Evolutionary conservation across 2,113 vertebrate genomes (phyloP).

Genomic region (Cathartes aura): DNA sequence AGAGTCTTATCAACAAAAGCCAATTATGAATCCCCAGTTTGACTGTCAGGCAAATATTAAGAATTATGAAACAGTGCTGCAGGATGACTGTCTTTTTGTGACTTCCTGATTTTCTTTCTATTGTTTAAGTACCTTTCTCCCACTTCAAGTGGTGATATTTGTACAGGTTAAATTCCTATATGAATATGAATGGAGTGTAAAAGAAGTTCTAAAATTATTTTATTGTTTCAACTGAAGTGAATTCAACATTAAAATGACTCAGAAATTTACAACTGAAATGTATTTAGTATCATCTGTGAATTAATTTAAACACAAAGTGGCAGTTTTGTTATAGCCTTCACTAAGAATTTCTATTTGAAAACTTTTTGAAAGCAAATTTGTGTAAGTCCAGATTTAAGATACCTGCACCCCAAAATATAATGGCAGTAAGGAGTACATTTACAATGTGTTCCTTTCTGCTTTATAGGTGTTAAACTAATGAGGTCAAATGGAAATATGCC

Average conservation of each 20-base stretch:
- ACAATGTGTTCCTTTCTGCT: background rate
- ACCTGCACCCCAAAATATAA: background rate
- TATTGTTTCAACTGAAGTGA: background rate
- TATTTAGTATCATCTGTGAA: background rate
- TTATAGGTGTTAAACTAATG: background rate
- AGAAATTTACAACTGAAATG: background rate
- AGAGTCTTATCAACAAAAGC: slow-evolving; percentile 38
- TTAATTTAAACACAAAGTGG: background rate
- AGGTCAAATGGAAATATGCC: background rate
- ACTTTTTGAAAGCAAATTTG: background rate
- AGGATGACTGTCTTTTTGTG: background rate
- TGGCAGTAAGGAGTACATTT: background rate
- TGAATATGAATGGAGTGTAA: background rate
- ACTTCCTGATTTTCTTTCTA: background rate
- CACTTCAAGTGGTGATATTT: background rate
- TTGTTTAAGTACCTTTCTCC: background rate
- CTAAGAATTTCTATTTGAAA: background rate
- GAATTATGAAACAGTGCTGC: background rate
- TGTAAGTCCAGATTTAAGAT: background rate
- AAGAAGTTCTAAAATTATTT: background rate
- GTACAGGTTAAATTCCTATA: background rate
- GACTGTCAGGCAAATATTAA: background rate
- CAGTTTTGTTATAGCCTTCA: background rate
- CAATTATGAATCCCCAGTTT: slow-evolving; percentile 5
- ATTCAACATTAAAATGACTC: background rate